phyloP scores from a whole-genome alignment of 2,888 invertebrate species.

The Masnerella sp. region DNA sequence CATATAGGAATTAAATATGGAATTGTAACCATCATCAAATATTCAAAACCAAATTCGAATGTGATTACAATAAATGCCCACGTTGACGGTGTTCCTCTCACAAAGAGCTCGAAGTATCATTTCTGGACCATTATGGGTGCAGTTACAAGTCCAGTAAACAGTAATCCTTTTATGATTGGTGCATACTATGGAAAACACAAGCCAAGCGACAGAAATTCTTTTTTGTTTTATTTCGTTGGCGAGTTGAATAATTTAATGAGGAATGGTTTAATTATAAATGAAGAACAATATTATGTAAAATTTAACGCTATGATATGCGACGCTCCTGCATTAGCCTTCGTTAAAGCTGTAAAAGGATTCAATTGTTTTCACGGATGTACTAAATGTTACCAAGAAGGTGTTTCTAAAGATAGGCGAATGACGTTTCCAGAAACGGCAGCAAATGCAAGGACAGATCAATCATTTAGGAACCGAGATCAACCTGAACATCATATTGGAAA shows the following conservation, averaged over 20 bases:
- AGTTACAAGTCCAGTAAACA: conserved; percentile 3
- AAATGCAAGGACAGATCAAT: too few species aligned
- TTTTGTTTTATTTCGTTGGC: conserved; percentile 8
- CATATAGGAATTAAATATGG: conserved; percentile 6
- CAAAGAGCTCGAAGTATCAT: conserved; percentile 3
- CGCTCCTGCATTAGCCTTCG: neutral
- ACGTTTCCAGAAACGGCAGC: too few species aligned
- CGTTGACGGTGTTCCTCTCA: conserved; percentile 11
- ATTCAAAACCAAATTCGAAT: neutral
- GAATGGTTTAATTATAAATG: neutral
- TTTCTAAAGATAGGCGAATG: too few species aligned
- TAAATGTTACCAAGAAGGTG: too few species aligned
- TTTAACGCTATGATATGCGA: neutral
- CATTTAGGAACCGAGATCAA: too few species aligned
- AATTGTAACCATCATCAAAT: conserved; percentile 1
- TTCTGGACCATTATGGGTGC: conserved; percentile 17
- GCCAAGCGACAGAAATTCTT: neutral
- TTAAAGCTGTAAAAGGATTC: too few species aligned
- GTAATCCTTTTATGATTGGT: conserved; percentile 18
- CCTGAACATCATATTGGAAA: too few species aligned
- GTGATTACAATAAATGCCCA: neutral
- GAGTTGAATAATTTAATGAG: neutral
- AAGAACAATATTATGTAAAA: neutral
- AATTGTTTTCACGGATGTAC: neutral
- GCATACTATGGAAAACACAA: conserved; percentile 1